Evolutionary conservation across 2,797 vertebrate species (phyloP), one percentile per base, ranked within the genome.

Genomic region (Tolypeutes matacus): DNA sequence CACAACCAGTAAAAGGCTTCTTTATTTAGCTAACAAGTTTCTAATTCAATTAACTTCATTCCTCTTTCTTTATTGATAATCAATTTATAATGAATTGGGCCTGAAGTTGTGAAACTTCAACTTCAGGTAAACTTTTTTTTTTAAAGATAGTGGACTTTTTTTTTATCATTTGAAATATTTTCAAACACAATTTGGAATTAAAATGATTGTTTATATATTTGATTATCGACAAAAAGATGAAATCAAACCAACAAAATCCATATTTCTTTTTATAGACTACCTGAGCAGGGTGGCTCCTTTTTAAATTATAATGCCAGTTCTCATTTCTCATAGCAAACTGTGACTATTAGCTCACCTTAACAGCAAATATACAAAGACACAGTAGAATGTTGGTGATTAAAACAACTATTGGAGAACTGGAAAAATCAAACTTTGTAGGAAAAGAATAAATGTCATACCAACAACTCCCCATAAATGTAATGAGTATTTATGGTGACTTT

Each of bases 1-100:
- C 69, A 23, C 42, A 84, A n/a, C 5, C 20, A 39, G 12, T 29
- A 39, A 72, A 92, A 76, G 53, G 0, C 12, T 92, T 36, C 31
- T 58, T 92, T 87, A 82, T 58, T 70, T 83, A 86, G 65, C 67
- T 69, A 93, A 81, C 25, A 86, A 78, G 27, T 11, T 73, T 90
- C 58, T 86, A 86, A 83, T 42, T 94, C 76, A 86, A 64, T 87
- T 80, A 92, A 84, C 25, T 72, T 78, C 56, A 25, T 90, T 83
- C 46, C 31, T 91, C 46, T 67, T 76, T 81, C 39, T 73, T 31
- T 78, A 23, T 18, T 51, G 81, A 73, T 53, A 91, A 56, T 91
- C 64, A 89, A 83, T 86, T 56, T 78, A 46, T 75, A 92, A 62
- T 64, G 53, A 86, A 89, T 58, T 86, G 70, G 10, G 65, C n/a